Conservation (phyloP, 2,888 invertebrate genomes). For the Heliconius ethilla region DNA sequence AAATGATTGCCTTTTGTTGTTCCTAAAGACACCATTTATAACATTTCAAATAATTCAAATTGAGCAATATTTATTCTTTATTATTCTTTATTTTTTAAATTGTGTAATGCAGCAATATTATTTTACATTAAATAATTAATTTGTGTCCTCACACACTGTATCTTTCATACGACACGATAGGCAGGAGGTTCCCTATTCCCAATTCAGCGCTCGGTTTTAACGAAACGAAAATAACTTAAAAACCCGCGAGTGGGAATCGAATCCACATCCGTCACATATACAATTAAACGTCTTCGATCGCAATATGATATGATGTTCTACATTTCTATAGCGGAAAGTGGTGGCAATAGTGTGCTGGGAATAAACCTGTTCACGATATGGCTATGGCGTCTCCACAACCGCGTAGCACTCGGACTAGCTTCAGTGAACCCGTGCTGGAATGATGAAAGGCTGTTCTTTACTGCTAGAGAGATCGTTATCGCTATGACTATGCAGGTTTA, state of each 20-base stretch:
- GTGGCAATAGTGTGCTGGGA: constrained; percentile 47
- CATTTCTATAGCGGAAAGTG: constrained; percentile 46
- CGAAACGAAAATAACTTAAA: not conserved
- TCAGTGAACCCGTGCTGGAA: constrained; percentile 57
- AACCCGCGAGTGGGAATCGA: not conserved
- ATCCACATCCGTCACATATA: too few relatives aligned
- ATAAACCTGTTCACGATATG: constrained; percentile 52
- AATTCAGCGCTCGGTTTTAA: too few relatives aligned
- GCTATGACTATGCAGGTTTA: constrained; percentile 53
- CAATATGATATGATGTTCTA: not conserved
- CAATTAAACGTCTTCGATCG: not conserved
- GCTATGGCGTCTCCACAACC: constrained; percentile 58
- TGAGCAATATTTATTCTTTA: too few relatives aligned
- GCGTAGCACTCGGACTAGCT: constrained; percentile 50
- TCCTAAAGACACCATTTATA: too few relatives aligned
- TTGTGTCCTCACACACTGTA: too few relatives aligned
- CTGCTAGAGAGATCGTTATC: constrained; percentile 58
- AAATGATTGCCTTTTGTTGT: too few relatives aligned
- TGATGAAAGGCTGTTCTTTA: constrained; percentile 55
- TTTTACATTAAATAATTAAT: too few relatives aligned
- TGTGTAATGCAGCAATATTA: too few relatives aligned
- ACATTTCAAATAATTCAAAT: too few relatives aligned
- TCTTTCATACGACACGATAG: too few relatives aligned
- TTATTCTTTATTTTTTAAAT: too few relatives aligned
- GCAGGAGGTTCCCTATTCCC: too few relatives aligned